Base-by-base conservation (phyloP, 2,888 invertebrate genomes). In the Trachelus troglodyta region DNA sequence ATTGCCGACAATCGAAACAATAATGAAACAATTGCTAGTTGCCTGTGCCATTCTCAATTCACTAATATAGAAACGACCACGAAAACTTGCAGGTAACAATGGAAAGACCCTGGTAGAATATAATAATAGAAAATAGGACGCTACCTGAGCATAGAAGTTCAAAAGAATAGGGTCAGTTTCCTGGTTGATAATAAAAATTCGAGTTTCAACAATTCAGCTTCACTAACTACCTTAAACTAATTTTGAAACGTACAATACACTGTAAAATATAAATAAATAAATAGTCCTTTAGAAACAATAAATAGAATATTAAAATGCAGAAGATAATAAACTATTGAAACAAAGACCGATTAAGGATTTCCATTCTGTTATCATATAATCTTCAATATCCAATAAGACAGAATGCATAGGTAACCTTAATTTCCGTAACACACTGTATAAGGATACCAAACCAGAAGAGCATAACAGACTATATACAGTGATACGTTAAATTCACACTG, bases 351-450 rank as follows among this genome's bases (percentile, higher is more conserved):
- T 40, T 40, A 40, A 1, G 15, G 23, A 6, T 40, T 40, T 84
- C 85, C 84, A 85, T 84, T 83, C 84, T 84, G 84, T 82, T 83
- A 85, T 83, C 81, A 80, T 85, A 81, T 81, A 81, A 77, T 78
- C 75, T 79, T 77, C 74, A 78, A 78, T 75, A 80, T 76, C 74
- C 69, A 74, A 80, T 31, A 34, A 31, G 31, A 31, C 2, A 34
- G 3, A 23, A 71, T 31, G 12, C 71, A 71, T 33, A 3, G 31
- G 11, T 31, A 71, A 31, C 71, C 71, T 34, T 34, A 56, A 56
- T 23, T 56, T 56, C 56, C 9, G 23, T 56, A 56, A 23, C 56
- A 23, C 9, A 9, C 23, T 56, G 56, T 56, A 56, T 23, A 56
- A 1, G 1, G 6, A 56, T 23, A 56, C 56, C 56, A 56, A 56